Base-by-base conservation (phyloP, 2,113 vertebrate species). In the Heterotilapia buettikoferi region DNA sequence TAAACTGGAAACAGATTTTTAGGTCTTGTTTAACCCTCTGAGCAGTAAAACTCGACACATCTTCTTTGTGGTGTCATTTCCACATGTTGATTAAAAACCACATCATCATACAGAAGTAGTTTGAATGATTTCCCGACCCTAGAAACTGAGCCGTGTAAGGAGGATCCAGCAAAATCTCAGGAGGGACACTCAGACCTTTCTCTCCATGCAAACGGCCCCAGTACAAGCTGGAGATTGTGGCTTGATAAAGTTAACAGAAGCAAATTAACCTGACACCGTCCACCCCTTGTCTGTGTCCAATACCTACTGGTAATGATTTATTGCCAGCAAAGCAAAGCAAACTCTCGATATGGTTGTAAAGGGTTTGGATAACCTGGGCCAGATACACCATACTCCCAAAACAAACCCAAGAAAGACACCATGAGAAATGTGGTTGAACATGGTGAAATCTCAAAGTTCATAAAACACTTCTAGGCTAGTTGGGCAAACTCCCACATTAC, bases 1-100 rank as follows among this genome's bases (percentile, higher is more conserved):
- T 24, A 43, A 21, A 26, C 66, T 43, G 38, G n/a, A 71, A 26
- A 40, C 11, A 26, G 0, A 21, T 43, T 43, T 71, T 71, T 9
- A 21, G n/a, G 5, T 71, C 7, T 71, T 43, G n/a, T 40, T 71
- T 71, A 71, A 71, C 36, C n/a, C 19, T n/a, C 61, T 66, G 18
- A 66, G 31, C 9, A 66, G 31, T 33, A 38, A 66, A 38, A 66
- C 45, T 47, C 14, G 6, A 16, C 13, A 47, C 45, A 38, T 36
- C 0, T 19, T 38, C 31, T 19, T 38, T 38, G n/a, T 12, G 31
- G 61, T 66, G 18, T n/a, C 6, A 0, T 38, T 66, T n/a, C 31
- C 10, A 38, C 31, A 38, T n/a, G 18, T 66, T 38, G 18, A 38
- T n/a, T 38, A 38, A 38, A 66, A 66, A 66, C 6, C 0, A 66